Percentiles rank a stretch among this genome's conserved stretches.
phyloP scores from a whole-genome alignment of 2,113 vertebrate species.

The Noctilio leporinus region DNA sequence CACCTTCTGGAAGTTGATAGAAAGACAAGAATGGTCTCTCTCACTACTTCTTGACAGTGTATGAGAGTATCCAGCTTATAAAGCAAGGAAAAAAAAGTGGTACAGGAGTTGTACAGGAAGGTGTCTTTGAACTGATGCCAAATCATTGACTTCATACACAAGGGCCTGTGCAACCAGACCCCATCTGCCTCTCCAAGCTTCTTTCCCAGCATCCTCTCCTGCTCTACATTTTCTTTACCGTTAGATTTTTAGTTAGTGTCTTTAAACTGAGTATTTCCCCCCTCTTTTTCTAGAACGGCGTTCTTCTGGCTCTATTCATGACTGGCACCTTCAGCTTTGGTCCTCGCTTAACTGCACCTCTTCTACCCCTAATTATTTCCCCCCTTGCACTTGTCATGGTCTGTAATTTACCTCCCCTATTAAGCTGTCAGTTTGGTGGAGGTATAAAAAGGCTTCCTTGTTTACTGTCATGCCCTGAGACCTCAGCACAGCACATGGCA shows the following conservation, averaged over 20 bases:
- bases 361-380: not conserved
- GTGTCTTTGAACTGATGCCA: not conserved
- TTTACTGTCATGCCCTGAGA: not conserved
- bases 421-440: not conserved
- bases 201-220: not conserved
- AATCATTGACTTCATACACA: too few relatives aligned
- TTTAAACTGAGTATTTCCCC: not conserved
- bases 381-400: not conserved
- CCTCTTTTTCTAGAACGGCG: not conserved
- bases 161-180: not conserved
- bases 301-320: not conserved
- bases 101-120: fast-evolving
- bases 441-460: not conserved
- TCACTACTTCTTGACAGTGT: not conserved
- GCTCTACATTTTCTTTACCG: not conserved
- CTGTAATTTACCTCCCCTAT: not conserved
- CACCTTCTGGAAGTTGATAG: not conserved
- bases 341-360: not conserved
- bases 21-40: not conserved
- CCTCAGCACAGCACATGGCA: not conserved
- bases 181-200: too few relatives aligned
- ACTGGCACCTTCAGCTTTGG: not conserved
- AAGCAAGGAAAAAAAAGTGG: not conserved
- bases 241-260: not conserved
- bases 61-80: not conserved